These are phyloP conservation scores for Molossus alvarezi DNA, from an alignment of 2,797 vertebrate species.

Conservation along the genomic window DNA sequence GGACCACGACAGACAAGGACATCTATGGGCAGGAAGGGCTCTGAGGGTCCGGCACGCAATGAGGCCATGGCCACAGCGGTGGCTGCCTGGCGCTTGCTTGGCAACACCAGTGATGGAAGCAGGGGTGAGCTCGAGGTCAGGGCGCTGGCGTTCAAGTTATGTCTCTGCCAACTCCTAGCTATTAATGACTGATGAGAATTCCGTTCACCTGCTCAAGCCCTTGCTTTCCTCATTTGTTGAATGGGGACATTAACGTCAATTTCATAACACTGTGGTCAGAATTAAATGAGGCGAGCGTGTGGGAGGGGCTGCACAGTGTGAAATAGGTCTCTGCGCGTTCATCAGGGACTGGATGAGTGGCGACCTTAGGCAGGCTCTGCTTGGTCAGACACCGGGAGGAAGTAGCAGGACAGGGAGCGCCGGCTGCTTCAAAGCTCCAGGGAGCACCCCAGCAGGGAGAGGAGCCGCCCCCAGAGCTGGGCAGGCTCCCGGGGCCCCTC, in stretches of 20 bases:
- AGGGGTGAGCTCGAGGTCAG: not conserved
- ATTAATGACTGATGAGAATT: not conserved
- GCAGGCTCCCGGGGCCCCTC: not conserved
- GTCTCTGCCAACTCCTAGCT: not conserved
- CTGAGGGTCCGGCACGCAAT: not conserved
- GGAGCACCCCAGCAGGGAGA: not conserved
- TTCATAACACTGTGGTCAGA: not conserved
- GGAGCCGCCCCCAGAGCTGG: not conserved
- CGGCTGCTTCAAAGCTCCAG: not conserved
- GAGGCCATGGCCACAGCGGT: not conserved
- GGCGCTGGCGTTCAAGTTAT: slow-evolving; percentile 19
- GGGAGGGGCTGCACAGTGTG: not conserved
- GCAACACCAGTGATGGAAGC: not conserved
- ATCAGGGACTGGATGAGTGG: not conserved
- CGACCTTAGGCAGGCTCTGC: not conserved
- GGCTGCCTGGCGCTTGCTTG: not conserved
- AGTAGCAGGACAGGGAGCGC: not conserved
- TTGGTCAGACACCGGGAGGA: not conserved
- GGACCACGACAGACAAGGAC: not conserved
- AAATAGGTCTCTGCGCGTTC: not conserved
- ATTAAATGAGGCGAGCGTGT: not conserved
- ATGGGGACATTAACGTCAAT: not conserved
- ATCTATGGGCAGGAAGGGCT: not conserved
- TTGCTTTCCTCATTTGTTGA: slow-evolving; percentile 57
- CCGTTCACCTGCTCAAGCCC: not conserved